Evolutionary conservation across 1,140 invertebrate genomes (phyloP), one percentile per base, ranked within the genome.

Genomic region (Eumeta japonica): DNA sequence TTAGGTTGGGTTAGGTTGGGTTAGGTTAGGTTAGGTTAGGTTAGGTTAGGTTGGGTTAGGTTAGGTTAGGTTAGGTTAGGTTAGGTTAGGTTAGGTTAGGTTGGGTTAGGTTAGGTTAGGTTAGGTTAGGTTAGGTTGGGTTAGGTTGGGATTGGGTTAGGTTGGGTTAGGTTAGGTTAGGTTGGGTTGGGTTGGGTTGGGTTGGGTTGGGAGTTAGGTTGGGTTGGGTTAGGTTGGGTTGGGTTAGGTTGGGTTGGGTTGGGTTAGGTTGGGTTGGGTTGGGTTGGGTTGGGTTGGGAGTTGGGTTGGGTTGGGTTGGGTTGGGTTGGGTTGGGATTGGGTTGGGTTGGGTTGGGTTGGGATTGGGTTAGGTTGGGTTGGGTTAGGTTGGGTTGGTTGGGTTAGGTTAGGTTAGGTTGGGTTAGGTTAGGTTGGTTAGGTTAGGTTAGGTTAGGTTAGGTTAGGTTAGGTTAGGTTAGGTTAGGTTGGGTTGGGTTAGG

Each of bases 401-500:
- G n/a, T n/a, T n/a, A n/a, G n/a, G n/a, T n/a, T n/a, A n/a, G 12
- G n/a, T 11, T 10, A 13, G n/a, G 14, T 5, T 12, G 29, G 14
- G 14, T 5, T 9, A 16, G 14, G n/a, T n/a, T n/a, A n/a, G n/a
- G n/a, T n/a, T n/a, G n/a, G n/a, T n/a, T n/a, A n/a, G n/a, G n/a
- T n/a, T 31, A 31, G 29, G 29, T 31, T 31, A 31, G 29, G 27
- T 28, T 28, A 28, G 27, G 27, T 28, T 28, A 28, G 27, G 27
- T 28, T 28, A 28, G 27, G 27, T 28, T 28, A 28, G 27, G 27
- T 28, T 28, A 28, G 27, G 27, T 10, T 28, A 11, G 13, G 27
- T 10, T 28, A 11, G 13, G 27, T 10, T 28, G n/a, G 35, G 41
- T 36, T 43, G 38, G 31, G 41, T 36, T 43, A 39, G 31, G 41